A percentile compares a stretch with the other conserved stretches of the same genome.
These are phyloP conservation scores for Ctenomys sociabilis DNA, from an alignment of 2,113 vertebrate genomes.

Conservation along the genomic window DNA sequence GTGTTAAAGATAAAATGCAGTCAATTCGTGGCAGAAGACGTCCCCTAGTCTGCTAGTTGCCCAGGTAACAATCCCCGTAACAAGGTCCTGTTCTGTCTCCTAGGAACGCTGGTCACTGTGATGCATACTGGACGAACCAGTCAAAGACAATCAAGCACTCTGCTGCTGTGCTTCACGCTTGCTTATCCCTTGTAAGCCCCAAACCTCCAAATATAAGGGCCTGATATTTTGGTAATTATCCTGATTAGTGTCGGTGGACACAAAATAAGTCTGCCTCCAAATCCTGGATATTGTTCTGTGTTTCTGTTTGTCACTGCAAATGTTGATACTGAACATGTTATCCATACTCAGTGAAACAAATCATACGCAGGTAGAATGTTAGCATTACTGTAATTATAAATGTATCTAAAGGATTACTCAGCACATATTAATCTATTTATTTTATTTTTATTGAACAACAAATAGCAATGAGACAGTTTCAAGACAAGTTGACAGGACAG, in stretches of 20 bases:
- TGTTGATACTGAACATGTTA: background rate
- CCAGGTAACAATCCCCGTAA: background rate
- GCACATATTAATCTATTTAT: background rate
- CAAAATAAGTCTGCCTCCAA: background rate
- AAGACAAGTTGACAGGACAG: too few species aligned
- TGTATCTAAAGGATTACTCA: background rate
- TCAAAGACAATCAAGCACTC: background rate
- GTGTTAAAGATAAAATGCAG: background rate
- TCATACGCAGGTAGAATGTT: background rate
- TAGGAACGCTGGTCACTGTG: background rate
- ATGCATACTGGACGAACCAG: background rate
- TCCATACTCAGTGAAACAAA: background rate
- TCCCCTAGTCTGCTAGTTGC: background rate
- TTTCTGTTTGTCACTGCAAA: background rate
- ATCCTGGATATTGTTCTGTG: background rate
- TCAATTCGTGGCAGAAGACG: background rate
- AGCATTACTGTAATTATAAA: background rate
- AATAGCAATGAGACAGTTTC: too few species aligned
- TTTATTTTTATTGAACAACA: too few species aligned
- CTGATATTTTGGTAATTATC: background rate
- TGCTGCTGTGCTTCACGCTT: background rate
- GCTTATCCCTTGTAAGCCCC: background rate
- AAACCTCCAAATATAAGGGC: background rate
- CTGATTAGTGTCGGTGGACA: background rate
- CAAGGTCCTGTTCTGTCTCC: background rate